Base-by-base conservation (phyloP, 2,113 vertebrate species). In the Pleuronectes platessa region DNA sequence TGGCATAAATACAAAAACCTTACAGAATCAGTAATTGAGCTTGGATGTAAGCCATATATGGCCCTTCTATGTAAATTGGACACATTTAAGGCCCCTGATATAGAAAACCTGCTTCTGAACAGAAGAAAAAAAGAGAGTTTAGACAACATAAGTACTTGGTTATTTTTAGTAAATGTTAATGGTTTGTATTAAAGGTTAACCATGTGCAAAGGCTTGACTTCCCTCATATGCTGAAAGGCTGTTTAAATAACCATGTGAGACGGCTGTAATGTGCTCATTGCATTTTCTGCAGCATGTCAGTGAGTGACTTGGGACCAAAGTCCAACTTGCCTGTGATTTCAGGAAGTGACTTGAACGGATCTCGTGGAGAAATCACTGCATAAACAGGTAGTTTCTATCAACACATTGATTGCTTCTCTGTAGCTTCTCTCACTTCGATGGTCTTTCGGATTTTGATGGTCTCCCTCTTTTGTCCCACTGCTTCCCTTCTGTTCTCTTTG, bases 251-350 rank as follows among this genome's bases (percentile, higher is more conserved):
- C 45, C 45, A 15, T 18, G 45, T 47, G 1, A 15, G 10, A 42
- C 3, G 40, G 10, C 40, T 24, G 37, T 1, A 56, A 60, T 64
- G 61, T 65, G 53, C n/a, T 53, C 20, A 68, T 54, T 75, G 37
- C 64, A 12, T 62, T 61, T 62, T 40, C 71, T 74, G 61, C 54
- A 74, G 65, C 61, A 61, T 74, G 85, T 75, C 72, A 70, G 37
- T 23, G 23, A 68, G 21, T 73, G 59, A 51, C 55, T 64, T 55
- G 15, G 23, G 87, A 61, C 15, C 85, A 91, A 92, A 90, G 91
- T 90, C 85, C 91, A 89, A 64, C 68, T 45, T 40, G 67, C 60
- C 24, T 66, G 14, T 0, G 71, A 71, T 45, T 76, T 77, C 82
- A 91, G 88, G 89, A 91, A 90, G 85, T 78, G 20, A 49, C 40